Evolutionary conservation across 2,797 vertebrate species (phyloP), one percentile per base, ranked within the genome.

Genomic region (Florisuga fusca): DNA sequence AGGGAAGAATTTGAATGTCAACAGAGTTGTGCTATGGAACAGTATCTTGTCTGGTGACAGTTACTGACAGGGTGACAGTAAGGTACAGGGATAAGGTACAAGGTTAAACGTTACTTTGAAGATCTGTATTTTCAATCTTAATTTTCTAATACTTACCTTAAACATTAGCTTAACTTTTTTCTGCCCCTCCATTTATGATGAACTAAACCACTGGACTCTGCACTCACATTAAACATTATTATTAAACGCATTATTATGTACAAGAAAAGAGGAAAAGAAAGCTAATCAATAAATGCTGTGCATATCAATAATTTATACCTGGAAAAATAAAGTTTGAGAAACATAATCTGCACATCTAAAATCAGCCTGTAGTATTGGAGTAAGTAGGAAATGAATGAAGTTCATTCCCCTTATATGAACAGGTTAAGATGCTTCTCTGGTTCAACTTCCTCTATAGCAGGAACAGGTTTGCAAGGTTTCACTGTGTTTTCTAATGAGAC

Each of bases 181-280:
- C 54, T 57, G 6, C 38, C 15, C 12, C 8, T 68, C 36, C 79
- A 8, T 67, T 80, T 84, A 11, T 41, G 20, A 27, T 25, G 45
- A 73, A 63, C 6, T 12, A 15, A 77, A 77, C 15, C 5, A 13
- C 3, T 75, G 27, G 26, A 46, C 86, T 93, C 66, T 86, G 31
- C 54, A 27, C 18, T 86, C 15, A 15, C 15, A 21, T 21, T n/a
- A 29, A 89, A 50, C 38, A 38, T 12, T 12, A 12, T 38, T 38
- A 38, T 38, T 38, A 5, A 38, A 21, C 0, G 2, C 1, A 15
- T n/a, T 46, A 84, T 38, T 13, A 45, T 1, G 12, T 7, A 58
- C 38, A 68, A 23, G 20, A 63, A 41, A 69, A 22, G 7, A 68
- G 5, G 12, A 41, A 48, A 50, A 77, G 7, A n/a, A 84, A 89